Evolutionary conservation across 92 coral and sea anemone species (phyloP).

Genomic region (Bergia puertoricense): DNA sequence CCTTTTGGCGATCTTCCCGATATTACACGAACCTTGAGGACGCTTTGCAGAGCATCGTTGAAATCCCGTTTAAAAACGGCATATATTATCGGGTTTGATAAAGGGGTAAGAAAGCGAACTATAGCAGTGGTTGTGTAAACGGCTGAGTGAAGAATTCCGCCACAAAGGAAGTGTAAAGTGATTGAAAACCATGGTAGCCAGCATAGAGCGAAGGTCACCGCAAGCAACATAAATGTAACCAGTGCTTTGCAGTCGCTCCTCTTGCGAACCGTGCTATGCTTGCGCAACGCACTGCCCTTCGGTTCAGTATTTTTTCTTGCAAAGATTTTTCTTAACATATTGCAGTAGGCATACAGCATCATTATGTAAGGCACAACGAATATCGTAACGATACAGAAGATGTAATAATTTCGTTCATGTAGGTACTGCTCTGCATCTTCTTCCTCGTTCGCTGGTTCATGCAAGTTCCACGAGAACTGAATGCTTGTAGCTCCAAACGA

Average conservation of each 20-base stretch:
- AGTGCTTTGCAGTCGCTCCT: slow-evolving; percentile 21
- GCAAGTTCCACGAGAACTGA: slow-evolving; percentile 33
- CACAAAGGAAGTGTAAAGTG: slow-evolving; percentile 23
- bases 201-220: slow-evolving; percentile 14
- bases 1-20: neutral
- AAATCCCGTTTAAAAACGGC: slow-evolving; percentile 34
- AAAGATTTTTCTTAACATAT: slow-evolving; percentile 28
- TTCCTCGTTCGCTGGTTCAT: slow-evolving; percentile 6
- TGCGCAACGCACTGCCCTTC: neutral
- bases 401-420: slow-evolving; percentile 28
- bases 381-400: slow-evolving; percentile 19
- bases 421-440: slow-evolving; percentile 8
- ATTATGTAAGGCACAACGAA: slow-evolving; percentile 29
- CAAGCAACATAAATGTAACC: neutral
- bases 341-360: slow-evolving; percentile 30
- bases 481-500: slow-evolving; percentile 8
- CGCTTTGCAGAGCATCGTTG: slow-evolving; percentile 7
- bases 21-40: neutral
- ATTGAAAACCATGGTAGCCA: slow-evolving; percentile 39
- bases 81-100: slow-evolving; percentile 26
- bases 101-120: slow-evolving; percentile 27
- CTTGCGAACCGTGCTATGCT: neutral
- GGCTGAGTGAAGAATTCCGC: neutral
- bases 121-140: neutral
- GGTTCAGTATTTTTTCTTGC: neutral